Conservation (phyloP, 2,113 vertebrate genomes). For the Cryptotis parvus region DNA sequence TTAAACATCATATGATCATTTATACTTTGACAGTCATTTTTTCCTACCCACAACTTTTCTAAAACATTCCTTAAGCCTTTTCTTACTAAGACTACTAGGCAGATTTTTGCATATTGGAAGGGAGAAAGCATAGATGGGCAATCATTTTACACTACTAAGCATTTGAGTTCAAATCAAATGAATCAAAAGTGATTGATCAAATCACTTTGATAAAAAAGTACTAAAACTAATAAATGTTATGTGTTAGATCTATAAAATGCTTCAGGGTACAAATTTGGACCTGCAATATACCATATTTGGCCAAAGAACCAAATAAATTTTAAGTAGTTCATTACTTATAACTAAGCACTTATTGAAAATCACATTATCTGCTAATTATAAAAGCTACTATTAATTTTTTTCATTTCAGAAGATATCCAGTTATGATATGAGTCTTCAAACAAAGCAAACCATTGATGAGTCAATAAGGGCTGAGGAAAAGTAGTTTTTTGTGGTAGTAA, state of each 20-base stretch:
- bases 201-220: not conserved
- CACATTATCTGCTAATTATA: slow-evolving; percentile 16
- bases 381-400: slow-evolving; percentile 32
- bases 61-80: not conserved
- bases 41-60: not conserved
- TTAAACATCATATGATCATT: not conserved
- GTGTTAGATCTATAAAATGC: not conserved
- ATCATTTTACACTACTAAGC: too few species aligned
- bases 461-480: too few species aligned
- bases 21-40: slow-evolving; percentile 20
- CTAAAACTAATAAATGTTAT: not conserved
- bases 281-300: not conserved
- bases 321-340: slow-evolving; percentile 38
- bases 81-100: not conserved
- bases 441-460: not conserved
- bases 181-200: too few species aligned
- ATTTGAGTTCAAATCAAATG: too few species aligned
- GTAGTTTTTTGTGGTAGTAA: too few species aligned
- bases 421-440: not conserved
- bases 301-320: slow-evolving; percentile 6
- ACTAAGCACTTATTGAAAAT: slow-evolving; percentile 21
- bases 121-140: not conserved
- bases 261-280: slow-evolving; percentile 23
- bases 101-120: not conserved
- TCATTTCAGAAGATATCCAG: not conserved